Base-by-base conservation (phyloP, 2,797 vertebrate species). In the Loriculus beryllinus region DNA sequence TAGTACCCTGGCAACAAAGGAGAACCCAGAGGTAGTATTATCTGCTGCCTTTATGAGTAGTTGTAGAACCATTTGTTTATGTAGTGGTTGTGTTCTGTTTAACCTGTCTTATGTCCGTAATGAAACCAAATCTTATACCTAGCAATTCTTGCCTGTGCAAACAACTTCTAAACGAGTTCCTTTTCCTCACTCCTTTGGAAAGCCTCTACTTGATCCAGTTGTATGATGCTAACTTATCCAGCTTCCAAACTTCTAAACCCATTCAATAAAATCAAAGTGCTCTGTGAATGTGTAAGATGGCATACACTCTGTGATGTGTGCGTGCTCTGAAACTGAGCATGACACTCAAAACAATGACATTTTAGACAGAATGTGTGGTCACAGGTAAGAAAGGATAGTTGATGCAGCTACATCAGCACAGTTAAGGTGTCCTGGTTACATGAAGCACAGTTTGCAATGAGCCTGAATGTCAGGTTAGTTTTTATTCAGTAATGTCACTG, bases 1-100 rank as follows among this genome's bases (percentile, higher is more conserved):
- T 10, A 59, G 69, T 88, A 51, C 65, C 42, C 47, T 88, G 79
- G 59, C 76, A 86, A 40, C 72, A 72, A 3, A 48, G 51, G 62
- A 31, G 83, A 86, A 75, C 62, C 57, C 51, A 91, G 52, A 90
- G 79, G 70, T 89, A 82, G 65, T 71, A 85, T 91, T 95, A 83
- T 81, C 54, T 89, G 63, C 62, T 81, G 69, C 28, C 33, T 17
- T 92, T 86, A 72, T 56, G 79, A 94, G 67, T 81, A 69, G 79
- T 69, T 97, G 35, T 26, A 83, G 67, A 93, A 45, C 28, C 26
- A n/a, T 71, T 82, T 94, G 75, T 76, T 94, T 95, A 48, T 76
- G 51, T 75, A 83, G 79, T 86, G 63, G 51, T 85, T 88, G 21
- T 4, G 2, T 86, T 91, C 59, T 90, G 21, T 70, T 89, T 59